Conservation (phyloP, 2,797 vertebrate genomes). For the Pygocentrus nattereri region DNA sequence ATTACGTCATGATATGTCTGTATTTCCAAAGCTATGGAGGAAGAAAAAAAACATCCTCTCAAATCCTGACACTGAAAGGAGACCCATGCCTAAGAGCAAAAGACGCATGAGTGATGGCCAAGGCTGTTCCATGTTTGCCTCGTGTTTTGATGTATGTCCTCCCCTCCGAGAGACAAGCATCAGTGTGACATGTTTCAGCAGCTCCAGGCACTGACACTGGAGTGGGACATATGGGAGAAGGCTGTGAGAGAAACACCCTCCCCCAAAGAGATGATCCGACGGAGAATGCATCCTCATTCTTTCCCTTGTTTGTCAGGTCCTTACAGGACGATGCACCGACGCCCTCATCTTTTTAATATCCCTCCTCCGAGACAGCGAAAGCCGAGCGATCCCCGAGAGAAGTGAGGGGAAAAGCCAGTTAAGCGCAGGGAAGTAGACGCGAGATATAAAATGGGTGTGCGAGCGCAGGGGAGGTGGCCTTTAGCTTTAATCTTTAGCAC, state of each 20-base stretch:
- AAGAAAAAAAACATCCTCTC: background rate
- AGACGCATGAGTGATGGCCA: background rate
- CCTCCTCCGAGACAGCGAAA: background rate
- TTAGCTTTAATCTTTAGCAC: slow-evolving; percentile 56
- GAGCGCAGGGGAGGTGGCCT: slow-evolving; percentile 54
- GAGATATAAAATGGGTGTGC: slow-evolving; percentile 37
- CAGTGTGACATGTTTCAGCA: slow-evolving; percentile 34
- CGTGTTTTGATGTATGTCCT: slow-evolving; percentile 31
- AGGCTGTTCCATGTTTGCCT: slow-evolving; percentile 5
- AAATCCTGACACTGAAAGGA: background rate
- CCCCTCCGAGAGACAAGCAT: slow-evolving; percentile 32
- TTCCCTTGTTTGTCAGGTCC: slow-evolving; percentile 67
- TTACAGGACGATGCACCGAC: slow-evolving; percentile 43
- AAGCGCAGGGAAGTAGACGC: background rate
- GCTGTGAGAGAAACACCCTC: slow-evolving; percentile 36
- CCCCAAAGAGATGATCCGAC: slow-evolving; percentile 29
- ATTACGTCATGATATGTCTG: background rate
- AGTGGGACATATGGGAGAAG: slow-evolving; percentile 48
- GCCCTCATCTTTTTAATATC: slow-evolving; percentile 19
- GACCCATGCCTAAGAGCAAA: slow-evolving; percentile 1
- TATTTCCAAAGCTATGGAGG: background rate
- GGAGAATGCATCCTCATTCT: slow-evolving; percentile 11
- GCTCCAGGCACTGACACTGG: slow-evolving; percentile 39
- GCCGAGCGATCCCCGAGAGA: background rate
- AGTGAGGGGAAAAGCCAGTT: slow-evolving; percentile 18